These are phyloP conservation scores for Abscondita cerata DNA, from an alignment of 2,888 invertebrate species.

Conservation along the genomic window DNA sequence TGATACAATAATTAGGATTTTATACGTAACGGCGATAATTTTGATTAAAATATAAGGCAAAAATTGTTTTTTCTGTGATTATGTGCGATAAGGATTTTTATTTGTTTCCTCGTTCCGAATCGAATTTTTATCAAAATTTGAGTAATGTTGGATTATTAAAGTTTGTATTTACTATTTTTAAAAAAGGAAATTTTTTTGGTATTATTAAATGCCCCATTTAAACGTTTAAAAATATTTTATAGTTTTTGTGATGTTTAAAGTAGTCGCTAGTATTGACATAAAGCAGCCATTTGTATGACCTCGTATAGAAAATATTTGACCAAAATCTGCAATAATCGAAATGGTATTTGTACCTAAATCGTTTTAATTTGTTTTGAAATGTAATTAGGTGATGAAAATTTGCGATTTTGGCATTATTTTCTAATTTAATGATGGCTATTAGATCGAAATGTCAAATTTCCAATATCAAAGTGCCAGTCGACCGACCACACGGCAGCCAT, in stretches of 20 bases:
- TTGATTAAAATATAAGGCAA: background rate
- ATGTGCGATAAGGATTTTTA: too few relatives aligned
- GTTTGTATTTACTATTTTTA: too few relatives aligned
- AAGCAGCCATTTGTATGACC: conserved; percentile 35
- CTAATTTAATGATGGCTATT: conserved; percentile 34
- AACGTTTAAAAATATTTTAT: conserved; percentile 4
- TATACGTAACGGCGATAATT: background rate
- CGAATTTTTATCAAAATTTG: too few relatives aligned
- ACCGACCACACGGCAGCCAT: conserved; percentile 53
- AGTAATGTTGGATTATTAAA: too few relatives aligned
- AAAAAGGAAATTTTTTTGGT: too few relatives aligned
- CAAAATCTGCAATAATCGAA: conserved; percentile 28
- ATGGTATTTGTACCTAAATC: conserved; percentile 10
- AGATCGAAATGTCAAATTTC: conserved; percentile 31
- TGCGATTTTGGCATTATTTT: conserved; percentile 45
- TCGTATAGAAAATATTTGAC: conserved; percentile 23
- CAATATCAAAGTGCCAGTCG: conserved; percentile 29
- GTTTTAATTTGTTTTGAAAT: conserved; percentile 17
- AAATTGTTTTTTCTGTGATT: too few relatives aligned
- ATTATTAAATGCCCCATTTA: background rate
- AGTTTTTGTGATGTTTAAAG: conserved; percentile 8
- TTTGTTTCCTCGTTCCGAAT: too few relatives aligned
- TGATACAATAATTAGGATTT: conserved; percentile 6
- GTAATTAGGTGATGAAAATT: conserved; percentile 33
- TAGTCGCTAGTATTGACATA: conserved; percentile 11